A percentile compares a stretch with the other conserved stretches of the same genome.
phyloP scores from a whole-genome alignment of 1,140 invertebrate species.

The Vanessa tameamea region DNA sequence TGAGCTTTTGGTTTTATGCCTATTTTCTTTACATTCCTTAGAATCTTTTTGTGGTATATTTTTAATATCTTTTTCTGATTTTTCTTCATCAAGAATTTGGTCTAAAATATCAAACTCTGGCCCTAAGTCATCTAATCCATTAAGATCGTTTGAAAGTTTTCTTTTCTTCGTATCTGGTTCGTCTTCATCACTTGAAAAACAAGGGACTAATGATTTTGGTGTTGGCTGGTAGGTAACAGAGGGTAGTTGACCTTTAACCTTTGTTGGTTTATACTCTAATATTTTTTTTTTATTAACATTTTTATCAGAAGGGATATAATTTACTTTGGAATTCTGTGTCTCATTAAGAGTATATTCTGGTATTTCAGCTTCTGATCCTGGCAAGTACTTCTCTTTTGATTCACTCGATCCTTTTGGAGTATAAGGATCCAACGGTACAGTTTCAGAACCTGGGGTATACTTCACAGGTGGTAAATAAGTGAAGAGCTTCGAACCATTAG shows the following conservation, averaged over 20 bases:
- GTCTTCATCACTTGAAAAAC: slow-evolving; percentile 79
- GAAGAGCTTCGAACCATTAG: slow-evolving; percentile 65
- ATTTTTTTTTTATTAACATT: slow-evolving; percentile 65
- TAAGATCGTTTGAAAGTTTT: slow-evolving; percentile 69
- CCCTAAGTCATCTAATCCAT: slow-evolving; percentile 74
- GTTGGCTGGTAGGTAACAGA: slow-evolving; percentile 71
- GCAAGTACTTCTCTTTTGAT: slow-evolving; percentile 68
- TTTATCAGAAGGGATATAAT: slow-evolving; percentile 75
- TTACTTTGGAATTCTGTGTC: slow-evolving; percentile 53
- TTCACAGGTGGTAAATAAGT: slow-evolving; percentile 66
- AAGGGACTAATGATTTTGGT: slow-evolving; percentile 66
- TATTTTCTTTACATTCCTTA: slow-evolving; percentile 40
- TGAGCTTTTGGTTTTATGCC: slow-evolving; percentile 18
- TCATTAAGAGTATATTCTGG: slow-evolving; percentile 69
- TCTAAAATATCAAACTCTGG: slow-evolving; percentile 78
- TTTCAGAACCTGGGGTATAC: slow-evolving; percentile 72
- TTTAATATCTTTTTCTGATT: slow-evolving; percentile 45
- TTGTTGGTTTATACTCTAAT: slow-evolving; percentile 72
- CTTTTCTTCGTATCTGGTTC: slow-evolving; percentile 71
- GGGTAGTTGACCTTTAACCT: slow-evolving; percentile 54
- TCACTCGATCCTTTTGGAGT: slow-evolving; percentile 64
- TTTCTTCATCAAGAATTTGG: slow-evolving; percentile 79
- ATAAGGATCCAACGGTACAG: slow-evolving; percentile 63
- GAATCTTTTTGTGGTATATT: slow-evolving; percentile 32
- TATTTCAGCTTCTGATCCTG: slow-evolving; percentile 62